Base-by-base conservation (phyloP, 2,888 invertebrate genomes). In the Habrosyne pyritoides region DNA sequence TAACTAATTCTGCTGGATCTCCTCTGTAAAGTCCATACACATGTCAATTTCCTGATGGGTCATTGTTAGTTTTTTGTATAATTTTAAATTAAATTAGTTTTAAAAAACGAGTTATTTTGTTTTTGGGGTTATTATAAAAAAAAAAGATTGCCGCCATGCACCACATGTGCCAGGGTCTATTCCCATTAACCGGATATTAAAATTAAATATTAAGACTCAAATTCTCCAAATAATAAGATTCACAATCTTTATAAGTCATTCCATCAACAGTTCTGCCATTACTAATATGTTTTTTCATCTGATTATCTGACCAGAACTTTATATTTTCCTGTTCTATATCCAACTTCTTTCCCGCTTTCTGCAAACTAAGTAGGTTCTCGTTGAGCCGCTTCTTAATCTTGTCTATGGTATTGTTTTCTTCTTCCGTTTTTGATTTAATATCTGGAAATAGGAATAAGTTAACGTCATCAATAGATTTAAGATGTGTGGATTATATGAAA, bases 331-430 rank as follows among this genome's bases (percentile, higher is more conserved):
- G 61, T 0, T 81, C 81, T 0, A 77, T 42, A 3, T 83, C 81
- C 1, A 91, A 51, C 0, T 75, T 78, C 60, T 86, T 87, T 0
- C 61, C 61, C 0, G 74, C 82, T 51, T 83, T 89, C 53, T 87
- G 80, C 18, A 91, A 65, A 49, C 67, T 75, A 0, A 71, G 52
- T 0, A 88, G 64, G 55, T 82, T 86, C 8, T 84, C 85, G 54
- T 79, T 79, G 1, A 89, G 76, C 0, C 73, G 69, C 55, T 89
- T 91, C 64, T 91, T 91, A 10, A 87, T 80, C 62, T 73, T 82
- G 63, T 92, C 91, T 12, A 75, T 61, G 1, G 61, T 65, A 3
- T 66, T 66, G 0, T 76, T 75, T 63, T 89, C 89, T 56, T 85
- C 75, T 52, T 75, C 69, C 5, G 50, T 73, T 54, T 73, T 74